Base-by-base conservation (phyloP, 2,113 vertebrate genomes). In the Triplophysa dalaica region DNA sequence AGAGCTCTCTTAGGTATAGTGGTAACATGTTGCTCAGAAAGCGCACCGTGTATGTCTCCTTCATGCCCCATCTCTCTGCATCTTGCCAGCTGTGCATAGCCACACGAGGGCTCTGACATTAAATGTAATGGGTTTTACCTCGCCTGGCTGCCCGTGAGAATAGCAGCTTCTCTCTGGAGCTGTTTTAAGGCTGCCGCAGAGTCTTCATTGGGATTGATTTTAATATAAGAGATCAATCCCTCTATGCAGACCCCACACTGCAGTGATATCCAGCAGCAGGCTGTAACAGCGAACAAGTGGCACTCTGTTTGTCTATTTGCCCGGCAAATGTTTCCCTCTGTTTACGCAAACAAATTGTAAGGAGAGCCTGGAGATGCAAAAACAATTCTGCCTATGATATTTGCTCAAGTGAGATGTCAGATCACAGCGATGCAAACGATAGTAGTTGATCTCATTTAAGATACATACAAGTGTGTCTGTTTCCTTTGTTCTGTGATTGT, bases 151-250 rank as follows among this genome's bases (percentile, higher is more conserved):
- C 69, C 69, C 6, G 69, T 72, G 52, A 72, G 19, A 0, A 2
- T 16, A 58, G 26, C 69, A 43, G 16, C 13, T 43, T 58, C 38
- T 74, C 45, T 26, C 52, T 52, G 12, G 67, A 70, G 77, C 64
- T 70, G 24, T 70, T 52, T 29, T 52, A 70, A 77, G 65, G 22
- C 56, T 79, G 67, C 24, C 26, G 38, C 77, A 79, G 56, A 62
- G 9, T 63, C n/a, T 58, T 16, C 24, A n/a, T 67, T 17, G 43
- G 17, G 67, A 70, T 12, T 0, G 63, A 81, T 69, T 26, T 14
- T 75, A 69, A 75, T 81, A 64, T 77, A 48, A 64, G 19, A 69
- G 54, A 81, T 81, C 77, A 63, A 76, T 81, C 29, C 43, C n/a
- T 22, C 73, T 54, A 69, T 70, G 65, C 33, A 45, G 54, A 81